A percentile compares a stretch with the other conserved stretches of the same genome.
Conservation (phyloP, 2,113 vertebrate species). For the Sciurus niger region DNA sequence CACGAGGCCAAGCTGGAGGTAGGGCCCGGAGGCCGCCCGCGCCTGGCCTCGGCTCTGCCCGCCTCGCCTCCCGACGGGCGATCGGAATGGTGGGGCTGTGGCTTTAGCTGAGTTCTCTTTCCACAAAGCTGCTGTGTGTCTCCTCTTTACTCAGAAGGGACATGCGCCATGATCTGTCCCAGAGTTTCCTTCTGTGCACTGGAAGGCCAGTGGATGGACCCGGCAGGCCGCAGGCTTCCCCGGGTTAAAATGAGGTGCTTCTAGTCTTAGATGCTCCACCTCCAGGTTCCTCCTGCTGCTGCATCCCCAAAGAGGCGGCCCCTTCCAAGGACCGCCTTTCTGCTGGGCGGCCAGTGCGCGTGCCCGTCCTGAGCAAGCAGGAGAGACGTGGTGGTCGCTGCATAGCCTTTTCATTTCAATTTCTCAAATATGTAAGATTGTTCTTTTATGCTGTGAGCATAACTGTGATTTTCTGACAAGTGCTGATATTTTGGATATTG, state of each 20-base stretch:
- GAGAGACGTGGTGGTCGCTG: no score
- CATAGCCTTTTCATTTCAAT: background rate
- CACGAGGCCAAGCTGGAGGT: slow-evolving; percentile 87
- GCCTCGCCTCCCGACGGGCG: background rate
- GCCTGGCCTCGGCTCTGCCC: fast-evolving
- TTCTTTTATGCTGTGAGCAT: background rate
- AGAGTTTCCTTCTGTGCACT: background rate
- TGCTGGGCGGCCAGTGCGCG: no score
- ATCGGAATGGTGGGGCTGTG: fast-evolving
- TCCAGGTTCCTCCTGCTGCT: background rate
- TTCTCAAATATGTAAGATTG: slow-evolving; percentile 10
- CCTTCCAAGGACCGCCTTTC: no score
- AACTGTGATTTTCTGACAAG: background rate
- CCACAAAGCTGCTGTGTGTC: background rate
- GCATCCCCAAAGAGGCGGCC: no score
- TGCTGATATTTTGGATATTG: slow-evolving; percentile 40
- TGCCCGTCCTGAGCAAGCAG: no score
- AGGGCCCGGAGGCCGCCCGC: background rate
- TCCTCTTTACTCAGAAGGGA: no score
- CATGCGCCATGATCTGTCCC: no score
- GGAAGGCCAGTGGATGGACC: background rate
- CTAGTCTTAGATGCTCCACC: background rate
- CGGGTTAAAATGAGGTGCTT: background rate
- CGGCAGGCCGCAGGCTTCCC: background rate
- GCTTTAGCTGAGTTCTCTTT: background rate